Evolutionary conservation across 2,113 vertebrate species (phyloP).

Genomic region (Brachirus orientalis): DNA sequence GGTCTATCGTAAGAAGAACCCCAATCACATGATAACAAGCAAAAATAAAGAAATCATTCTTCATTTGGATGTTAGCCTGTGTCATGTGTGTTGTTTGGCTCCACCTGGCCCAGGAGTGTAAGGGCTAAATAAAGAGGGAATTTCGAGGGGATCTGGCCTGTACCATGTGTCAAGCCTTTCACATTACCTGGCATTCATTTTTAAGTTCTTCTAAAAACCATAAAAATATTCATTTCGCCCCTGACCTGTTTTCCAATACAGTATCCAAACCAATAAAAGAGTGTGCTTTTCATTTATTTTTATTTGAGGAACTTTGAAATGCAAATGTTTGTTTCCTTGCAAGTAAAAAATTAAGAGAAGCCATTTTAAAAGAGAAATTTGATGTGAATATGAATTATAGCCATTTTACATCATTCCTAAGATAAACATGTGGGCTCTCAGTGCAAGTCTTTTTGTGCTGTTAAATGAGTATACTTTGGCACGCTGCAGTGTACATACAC

Average conservation of each 20-base stretch:
- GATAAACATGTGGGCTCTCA: slow-evolving; percentile 72
- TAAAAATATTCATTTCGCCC: slow-evolving; percentile 75
- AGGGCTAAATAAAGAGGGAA: slow-evolving; percentile 53
- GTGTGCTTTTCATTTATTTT: slow-evolving; percentile 80
- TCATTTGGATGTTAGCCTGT: slow-evolving; percentile 41
- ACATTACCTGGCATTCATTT: slow-evolving; percentile 74
- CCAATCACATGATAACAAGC: slow-evolving; percentile 59
- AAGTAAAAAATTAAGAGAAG: slow-evolving; percentile 59
- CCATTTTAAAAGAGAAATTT: slow-evolving; percentile 72
- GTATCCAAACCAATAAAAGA: slow-evolving; percentile 79
- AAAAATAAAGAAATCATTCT: slow-evolving; percentile 67
- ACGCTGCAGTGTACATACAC: slow-evolving; percentile 73
- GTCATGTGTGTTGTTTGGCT: slow-evolving; percentile 60
- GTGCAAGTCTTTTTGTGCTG: slow-evolving; percentile 74
- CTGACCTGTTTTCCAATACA: slow-evolving; percentile 77
- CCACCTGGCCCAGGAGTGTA: slow-evolving; percentile 23
- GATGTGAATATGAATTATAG: slow-evolving; percentile 80
- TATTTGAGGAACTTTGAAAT: slow-evolving; percentile 80
- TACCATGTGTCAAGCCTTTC: slow-evolving; percentile 69
- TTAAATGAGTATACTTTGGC: slow-evolving; percentile 83
- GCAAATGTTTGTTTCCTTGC: slow-evolving; percentile 80
- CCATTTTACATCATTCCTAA: slow-evolving; percentile 81
- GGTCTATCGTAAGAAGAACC: slow-evolving; percentile 24
- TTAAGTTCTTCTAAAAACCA: slow-evolving; percentile 76
- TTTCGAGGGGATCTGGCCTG: slow-evolving; percentile 55